Evolutionary conservation across 1,140 invertebrate genomes (phyloP), one percentile per base, ranked within the genome.

Genomic region (Ips typographus): DNA sequence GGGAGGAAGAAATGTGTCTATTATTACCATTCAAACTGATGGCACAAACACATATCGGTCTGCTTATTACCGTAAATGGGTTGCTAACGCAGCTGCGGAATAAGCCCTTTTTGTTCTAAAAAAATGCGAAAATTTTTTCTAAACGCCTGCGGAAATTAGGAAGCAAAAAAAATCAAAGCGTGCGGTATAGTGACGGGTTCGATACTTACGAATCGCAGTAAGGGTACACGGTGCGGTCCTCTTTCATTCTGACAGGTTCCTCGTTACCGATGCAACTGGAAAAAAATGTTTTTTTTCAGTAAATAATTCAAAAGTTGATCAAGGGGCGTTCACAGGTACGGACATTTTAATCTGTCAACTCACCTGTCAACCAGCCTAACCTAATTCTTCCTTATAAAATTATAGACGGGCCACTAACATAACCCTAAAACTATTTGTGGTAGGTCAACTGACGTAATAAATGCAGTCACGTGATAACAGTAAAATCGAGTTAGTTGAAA

Each of bases 161-260:
- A 52, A 39, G 41, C 58, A 68, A 62, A 51, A 43, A n/a, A 62
- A 43, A 36, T 22, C 22, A 22, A 22, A 22, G 22, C 22, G 22
- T 22, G 22, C 22, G 22, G 22, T 22, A 22, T 22, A 22, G 22
- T 22, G 22, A 22, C 22, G 22, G 22, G 22, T 22, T 22, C 8
- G 4, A 65, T 71, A 75, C 76, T 74, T 73, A 77, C 76, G 73
- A 73, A 64, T 77, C 75, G 51, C 74, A 77, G 70, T 73, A 77
- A n/a, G 68, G 64, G 62, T 74, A 77, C 5, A 77, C 47, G 41
- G 60, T 65, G 47, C 73, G 58, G 44, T 76, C 76, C 7, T 77
- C 75, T 71, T 77, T 77, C 42, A 73, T 53, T 44, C 72, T 71
- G 36, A 49, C 68, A 7, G 66, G 61, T 40, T 76, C 76, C 37